A percentile compares a stretch with the other conserved stretches of the same genome.
Conservation (phyloP, 2,113 vertebrate species). For the Nothocercus nigrocapillus region DNA sequence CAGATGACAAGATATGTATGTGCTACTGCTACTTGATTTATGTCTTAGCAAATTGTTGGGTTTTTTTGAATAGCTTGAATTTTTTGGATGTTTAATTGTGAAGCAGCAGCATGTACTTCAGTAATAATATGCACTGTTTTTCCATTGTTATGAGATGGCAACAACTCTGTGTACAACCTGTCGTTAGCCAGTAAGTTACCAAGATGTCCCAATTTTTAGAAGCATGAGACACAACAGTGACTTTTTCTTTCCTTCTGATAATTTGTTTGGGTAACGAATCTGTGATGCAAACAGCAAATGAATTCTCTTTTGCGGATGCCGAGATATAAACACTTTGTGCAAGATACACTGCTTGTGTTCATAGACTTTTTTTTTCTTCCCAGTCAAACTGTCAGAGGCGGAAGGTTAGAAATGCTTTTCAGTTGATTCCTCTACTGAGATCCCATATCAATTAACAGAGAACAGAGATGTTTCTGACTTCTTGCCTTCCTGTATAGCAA, state of each 20-base stretch:
- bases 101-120: not conserved
- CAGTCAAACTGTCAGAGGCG: not conserved
- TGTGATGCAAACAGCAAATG: not conserved
- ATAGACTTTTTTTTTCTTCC: not conserved
- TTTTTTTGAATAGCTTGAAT: not conserved
- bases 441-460: conserved; percentile 26
- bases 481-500: not conserved
- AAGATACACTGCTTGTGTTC: not conserved
- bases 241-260: not conserved
- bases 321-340: not conserved
- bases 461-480: not conserved
- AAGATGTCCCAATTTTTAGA: not conserved
- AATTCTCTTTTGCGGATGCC: not conserved
- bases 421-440: conserved; percentile 23
- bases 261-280: not conserved
- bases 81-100: not conserved
- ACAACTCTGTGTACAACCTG: not conserved
- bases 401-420: not conserved
- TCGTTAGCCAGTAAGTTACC: not conserved
- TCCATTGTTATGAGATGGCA: not conserved
- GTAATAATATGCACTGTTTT: not conserved
- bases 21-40: not conserved
- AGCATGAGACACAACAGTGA: not conserved
- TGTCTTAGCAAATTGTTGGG: not conserved
- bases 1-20: not conserved